Conservation (phyloP, 64 coral and sea anemone genomes). For the Acropora tenuis region DNA sequence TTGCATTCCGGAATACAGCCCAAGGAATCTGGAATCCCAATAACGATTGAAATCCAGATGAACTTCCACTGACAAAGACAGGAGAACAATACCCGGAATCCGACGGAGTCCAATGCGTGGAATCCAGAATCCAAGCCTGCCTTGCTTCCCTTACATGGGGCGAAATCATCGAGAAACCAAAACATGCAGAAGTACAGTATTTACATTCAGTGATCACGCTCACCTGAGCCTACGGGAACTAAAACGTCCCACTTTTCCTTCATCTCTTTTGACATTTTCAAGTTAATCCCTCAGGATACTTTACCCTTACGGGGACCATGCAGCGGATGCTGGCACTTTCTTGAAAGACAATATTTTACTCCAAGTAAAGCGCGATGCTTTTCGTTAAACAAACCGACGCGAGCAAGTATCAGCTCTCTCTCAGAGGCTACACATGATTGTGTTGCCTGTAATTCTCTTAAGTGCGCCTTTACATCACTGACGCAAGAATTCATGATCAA, state of each 20-base stretch:
- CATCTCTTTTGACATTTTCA: constrained; percentile 22
- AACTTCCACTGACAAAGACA: too few relatives aligned
- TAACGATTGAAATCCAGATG: neutral
- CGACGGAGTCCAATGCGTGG: neutral
- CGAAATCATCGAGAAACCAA: constrained; percentile 21
- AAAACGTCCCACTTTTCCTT: constrained; percentile 13
- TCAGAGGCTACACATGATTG: constrained; percentile 10
- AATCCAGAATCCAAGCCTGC: constrained; percentile 10
- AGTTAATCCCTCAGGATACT: constrained; percentile 12
- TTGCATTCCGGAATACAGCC: too few relatives aligned
- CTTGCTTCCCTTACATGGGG: constrained; percentile 7
- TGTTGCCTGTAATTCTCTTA: constrained; percentile 15
- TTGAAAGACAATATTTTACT: constrained; percentile 8
- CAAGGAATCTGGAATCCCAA: neutral
- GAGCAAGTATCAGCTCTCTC: constrained; percentile 4
- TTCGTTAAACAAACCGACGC: neutral
- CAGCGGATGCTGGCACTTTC: constrained; percentile 2
- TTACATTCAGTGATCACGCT: constrained; percentile 18
- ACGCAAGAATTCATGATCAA: constrained; percentile 20
- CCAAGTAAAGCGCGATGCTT: constrained; percentile 9
- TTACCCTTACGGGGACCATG: constrained; percentile 14
- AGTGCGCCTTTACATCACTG: constrained; percentile 30
- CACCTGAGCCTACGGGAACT: constrained; percentile 16
- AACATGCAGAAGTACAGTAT: constrained; percentile 2
- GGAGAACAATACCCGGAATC: neutral